Base-by-base conservation (phyloP, 2,888 invertebrate species). In the Xylota sylvarum region DNA sequence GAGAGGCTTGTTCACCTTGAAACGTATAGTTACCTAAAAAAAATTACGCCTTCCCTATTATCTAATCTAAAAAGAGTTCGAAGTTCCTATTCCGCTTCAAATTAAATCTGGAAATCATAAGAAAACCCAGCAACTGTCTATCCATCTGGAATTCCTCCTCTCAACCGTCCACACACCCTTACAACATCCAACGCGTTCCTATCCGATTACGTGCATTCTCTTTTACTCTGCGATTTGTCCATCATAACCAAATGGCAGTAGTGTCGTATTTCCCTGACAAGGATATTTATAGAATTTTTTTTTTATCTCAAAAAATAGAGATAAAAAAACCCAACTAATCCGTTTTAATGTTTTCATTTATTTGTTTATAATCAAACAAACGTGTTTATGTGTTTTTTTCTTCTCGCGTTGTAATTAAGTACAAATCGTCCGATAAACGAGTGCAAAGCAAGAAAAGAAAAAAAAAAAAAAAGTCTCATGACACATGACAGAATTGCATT, bases 401-500 rank as follows among this genome's bases (percentile, higher is more conserved):
- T 27, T 4, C 48, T 27, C 7, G 5, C 23, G 23, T 17, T 19
- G 5, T 23, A 23, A 23, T 2, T 23, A 23, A 23, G 10, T 60
- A 40, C 30, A 6, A 60, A 60, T 52, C 37, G 7, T 10, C 37
- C 37, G 7, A 27, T 14, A 23, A 56, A 52, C 23, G 56, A 56
- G 55, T 64, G 10, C 32, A 43, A 17, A 64, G 17, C 55, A 55
- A 9, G 70, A 70, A 72, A 17, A 19, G 60, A 72, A 56, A 48
- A 60, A 55, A 52, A 70, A 82, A 74, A 76, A 60, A 60, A 37
- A 37, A 37, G 37, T 70, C 72, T 50, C 72, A 77, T 86, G 86
- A 86, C 86, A 85, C 85, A 81, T 86, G 86, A 86, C 86, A 86
- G 72, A 73, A 58, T 82, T 86, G 86, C 86, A 82, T 82, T 86